Evolutionary conservation across 1,140 invertebrate genomes (phyloP).

Genomic region (Drosophila leontia): DNA sequence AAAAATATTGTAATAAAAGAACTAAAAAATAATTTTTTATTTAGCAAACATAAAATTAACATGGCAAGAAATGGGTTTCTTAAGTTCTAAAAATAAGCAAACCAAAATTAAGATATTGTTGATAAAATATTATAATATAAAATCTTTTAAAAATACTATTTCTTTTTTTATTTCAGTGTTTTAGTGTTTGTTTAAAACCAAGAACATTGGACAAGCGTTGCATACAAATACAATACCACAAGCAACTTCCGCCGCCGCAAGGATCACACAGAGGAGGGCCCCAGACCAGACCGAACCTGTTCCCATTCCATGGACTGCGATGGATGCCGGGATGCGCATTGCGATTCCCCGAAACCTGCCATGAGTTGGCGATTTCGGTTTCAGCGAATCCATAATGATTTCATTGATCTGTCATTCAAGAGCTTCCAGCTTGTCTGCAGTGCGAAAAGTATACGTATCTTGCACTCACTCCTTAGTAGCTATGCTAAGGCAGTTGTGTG

Average conservation of each 20-base stretch:
- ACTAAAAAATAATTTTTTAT: background rate
- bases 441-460: slow-evolving; percentile 27
- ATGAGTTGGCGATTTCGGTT: slow-evolving; percentile 57
- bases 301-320: slow-evolving; percentile 24
- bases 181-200: slow-evolving; percentile 8
- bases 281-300: slow-evolving; percentile 41
- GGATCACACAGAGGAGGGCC: slow-evolving; percentile 52
- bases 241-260: slow-evolving; percentile 73
- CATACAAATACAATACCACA: slow-evolving; percentile 73
- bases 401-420: slow-evolving; percentile 81
- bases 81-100: background rate
- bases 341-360: slow-evolving; percentile 37
- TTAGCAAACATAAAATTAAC: slow-evolving; percentile 20
- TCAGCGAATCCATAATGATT: slow-evolving; percentile 74
- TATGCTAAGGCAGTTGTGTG: slow-evolving; percentile 11
- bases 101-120: background rate
- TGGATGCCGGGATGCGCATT: slow-evolving; percentile 1
- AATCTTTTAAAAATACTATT: background rate
- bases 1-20: background rate
- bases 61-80: background rate
- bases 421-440: slow-evolving; percentile 74
- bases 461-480: slow-evolving; percentile 16
- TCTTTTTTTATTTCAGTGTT: background rate
- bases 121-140: background rate
- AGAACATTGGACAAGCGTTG: slow-evolving; percentile 39